phyloP scores from a whole-genome alignment of 2,113 vertebrate genomes.

The Vulpes lagopus region DNA sequence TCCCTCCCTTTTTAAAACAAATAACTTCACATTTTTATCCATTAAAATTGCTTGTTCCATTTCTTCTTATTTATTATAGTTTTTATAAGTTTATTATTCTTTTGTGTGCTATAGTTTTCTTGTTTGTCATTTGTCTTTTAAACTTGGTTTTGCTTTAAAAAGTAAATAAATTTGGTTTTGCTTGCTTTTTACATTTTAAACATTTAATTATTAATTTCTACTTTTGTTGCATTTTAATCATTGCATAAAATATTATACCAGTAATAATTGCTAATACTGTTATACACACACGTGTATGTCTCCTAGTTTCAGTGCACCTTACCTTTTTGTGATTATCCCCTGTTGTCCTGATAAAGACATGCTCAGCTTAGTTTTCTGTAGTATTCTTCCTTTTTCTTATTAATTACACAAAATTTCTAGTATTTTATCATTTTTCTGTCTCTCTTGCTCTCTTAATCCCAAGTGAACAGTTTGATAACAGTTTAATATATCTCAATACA shows the following conservation, averaged over 20 bases:
- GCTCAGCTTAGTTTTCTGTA: not conserved
- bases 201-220: not conserved
- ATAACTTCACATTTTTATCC: not conserved
- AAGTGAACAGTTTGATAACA: not conserved
- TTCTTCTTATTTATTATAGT: not conserved
- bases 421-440: not conserved
- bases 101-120: not conserved
- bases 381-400: not conserved
- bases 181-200: not conserved
- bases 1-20: not conserved
- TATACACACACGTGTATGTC: not conserved
- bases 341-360: not conserved
- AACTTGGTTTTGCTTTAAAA: not conserved
- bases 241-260: not conserved
- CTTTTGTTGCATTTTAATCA: not conserved
- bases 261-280: not conserved
- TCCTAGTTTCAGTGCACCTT: not conserved
- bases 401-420: not conserved
- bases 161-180: not conserved
- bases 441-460: not conserved
- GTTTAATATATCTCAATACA: not conserved
- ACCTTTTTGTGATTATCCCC: not conserved
- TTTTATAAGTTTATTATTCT: not conserved
- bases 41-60: not conserved
- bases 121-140: not conserved